Evolutionary conservation across 2,888 invertebrate genomes (phyloP).

Genomic region (Chouioia cunea): DNA sequence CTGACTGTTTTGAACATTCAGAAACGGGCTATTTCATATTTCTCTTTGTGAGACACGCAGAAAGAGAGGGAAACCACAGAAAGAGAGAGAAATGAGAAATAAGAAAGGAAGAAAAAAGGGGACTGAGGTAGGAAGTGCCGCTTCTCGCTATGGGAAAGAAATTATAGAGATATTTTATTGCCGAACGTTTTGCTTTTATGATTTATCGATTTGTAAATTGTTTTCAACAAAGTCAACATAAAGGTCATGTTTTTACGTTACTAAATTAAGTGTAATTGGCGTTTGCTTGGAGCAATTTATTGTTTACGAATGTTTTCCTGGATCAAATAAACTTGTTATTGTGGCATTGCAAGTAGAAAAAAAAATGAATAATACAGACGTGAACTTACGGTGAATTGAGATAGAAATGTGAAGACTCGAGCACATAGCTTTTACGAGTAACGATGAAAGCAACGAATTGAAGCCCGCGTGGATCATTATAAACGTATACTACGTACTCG

Average conservation of each 20-base stretch:
- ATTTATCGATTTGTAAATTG: background rate
- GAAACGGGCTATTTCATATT: conserved; percentile 1
- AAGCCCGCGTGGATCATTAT: conserved; percentile 21
- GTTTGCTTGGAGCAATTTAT: no score
- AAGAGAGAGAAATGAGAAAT: conserved; percentile 11
- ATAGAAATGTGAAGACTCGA: conserved; percentile 6
- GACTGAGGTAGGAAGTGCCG: conserved; percentile 25
- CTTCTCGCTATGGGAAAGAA: background rate
- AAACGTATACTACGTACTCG: background rate
- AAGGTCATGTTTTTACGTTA: no score
- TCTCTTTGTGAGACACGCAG: background rate
- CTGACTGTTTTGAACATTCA: no score
- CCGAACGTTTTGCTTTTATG: background rate
- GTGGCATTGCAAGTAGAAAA: background rate
- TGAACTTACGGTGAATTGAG: conserved; percentile 5
- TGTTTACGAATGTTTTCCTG: no score
- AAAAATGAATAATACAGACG: conserved; percentile 2
- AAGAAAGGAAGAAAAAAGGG: conserved; percentile 2
- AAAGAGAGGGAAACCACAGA: background rate
- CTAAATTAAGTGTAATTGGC: no score
- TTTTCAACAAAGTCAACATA: background rate
- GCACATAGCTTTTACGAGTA: conserved; percentile 20
- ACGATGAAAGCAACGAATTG: background rate
- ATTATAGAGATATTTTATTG: background rate
- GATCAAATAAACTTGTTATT: no score